Evolutionary conservation across 1,140 invertebrate genomes (phyloP).

Genomic region (Lordiphosa stackelbergi): DNA sequence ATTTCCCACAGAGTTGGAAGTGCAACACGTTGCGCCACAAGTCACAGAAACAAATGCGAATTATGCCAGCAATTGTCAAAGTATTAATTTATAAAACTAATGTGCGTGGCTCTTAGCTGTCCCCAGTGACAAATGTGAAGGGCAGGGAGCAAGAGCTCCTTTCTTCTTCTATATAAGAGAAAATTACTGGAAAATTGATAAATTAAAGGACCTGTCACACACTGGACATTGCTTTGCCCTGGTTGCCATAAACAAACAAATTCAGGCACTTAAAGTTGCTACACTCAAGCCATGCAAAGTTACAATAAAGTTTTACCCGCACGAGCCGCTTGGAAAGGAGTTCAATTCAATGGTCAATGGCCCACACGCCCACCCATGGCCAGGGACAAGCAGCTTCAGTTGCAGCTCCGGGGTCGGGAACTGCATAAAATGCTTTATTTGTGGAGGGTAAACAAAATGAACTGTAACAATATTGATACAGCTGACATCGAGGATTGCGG

Average conservation of each 20-base stretch:
- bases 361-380: slow-evolving; percentile 29
- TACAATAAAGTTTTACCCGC: slow-evolving; percentile 17
- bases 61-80: slow-evolving; percentile 34
- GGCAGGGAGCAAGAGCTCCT: no score
- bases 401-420: slow-evolving; percentile 28
- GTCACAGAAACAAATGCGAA: slow-evolving; percentile 29
- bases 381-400: slow-evolving; percentile 23
- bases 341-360: slow-evolving; percentile 39
- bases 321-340: slow-evolving; percentile 9
- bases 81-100: slow-evolving; percentile 46
- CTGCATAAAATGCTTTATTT: slow-evolving; percentile 69
- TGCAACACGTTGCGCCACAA: slow-evolving; percentile 57
- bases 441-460: slow-evolving; percentile 68
- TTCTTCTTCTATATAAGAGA: no score
- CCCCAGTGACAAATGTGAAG: no score
- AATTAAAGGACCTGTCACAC: no score
- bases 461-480: slow-evolving; percentile 74
- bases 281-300: slow-evolving; percentile 34
- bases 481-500: slow-evolving; percentile 52
- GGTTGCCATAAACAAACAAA: slow-evolving; percentile 3
- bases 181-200: no score
- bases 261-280: slow-evolving; percentile 8
- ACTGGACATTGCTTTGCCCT: no score
- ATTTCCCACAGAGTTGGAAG: slow-evolving; percentile 44
- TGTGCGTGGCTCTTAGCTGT: slow-evolving; percentile 7